These are phyloP conservation scores for Lycorma delicatula DNA, from an alignment of 1,140 invertebrate genomes.

Conservation along the genomic window DNA sequence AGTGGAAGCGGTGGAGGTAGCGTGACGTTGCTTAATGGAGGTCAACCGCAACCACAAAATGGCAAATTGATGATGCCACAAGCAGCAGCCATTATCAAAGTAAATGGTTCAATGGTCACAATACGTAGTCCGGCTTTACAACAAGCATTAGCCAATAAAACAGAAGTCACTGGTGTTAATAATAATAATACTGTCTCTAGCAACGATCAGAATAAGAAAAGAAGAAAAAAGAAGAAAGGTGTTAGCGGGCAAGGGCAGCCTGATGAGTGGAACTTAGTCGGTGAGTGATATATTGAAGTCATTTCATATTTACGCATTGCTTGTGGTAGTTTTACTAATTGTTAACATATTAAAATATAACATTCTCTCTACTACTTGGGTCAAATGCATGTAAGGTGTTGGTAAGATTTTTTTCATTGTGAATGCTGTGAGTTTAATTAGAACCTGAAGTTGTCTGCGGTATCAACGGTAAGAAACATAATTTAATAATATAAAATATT, in stretches of 20 bases:
- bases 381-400: no score
- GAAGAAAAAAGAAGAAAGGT: conserved; percentile 42
- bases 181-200: no score
- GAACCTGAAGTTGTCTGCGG: no score
- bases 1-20: conserved; percentile 9
- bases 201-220: conserved; percentile 40
- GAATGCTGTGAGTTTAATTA: no score
- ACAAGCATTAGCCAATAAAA: conserved; percentile 40
- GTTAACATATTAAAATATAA: no score
- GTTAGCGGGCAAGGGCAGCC: conserved; percentile 31
- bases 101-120: conserved; percentile 69
- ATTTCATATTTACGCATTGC: background rate
- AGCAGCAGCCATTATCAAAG: conserved; percentile 55
- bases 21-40: background rate
- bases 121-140: conserved; percentile 60
- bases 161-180: background rate
- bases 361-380: no score
- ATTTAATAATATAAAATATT: no score
- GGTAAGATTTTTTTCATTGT: no score
- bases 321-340: no score
- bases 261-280: conserved; percentile 48
- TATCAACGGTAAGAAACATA: no score
- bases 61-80: conserved; percentile 11
- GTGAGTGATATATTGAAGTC: conserved; percentile 39
- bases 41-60: conserved; percentile 30